Evolutionary conservation across 2,888 invertebrate genomes (phyloP), one percentile per base, ranked within the genome.

Genomic region (Chrysina gloriosa): DNA sequence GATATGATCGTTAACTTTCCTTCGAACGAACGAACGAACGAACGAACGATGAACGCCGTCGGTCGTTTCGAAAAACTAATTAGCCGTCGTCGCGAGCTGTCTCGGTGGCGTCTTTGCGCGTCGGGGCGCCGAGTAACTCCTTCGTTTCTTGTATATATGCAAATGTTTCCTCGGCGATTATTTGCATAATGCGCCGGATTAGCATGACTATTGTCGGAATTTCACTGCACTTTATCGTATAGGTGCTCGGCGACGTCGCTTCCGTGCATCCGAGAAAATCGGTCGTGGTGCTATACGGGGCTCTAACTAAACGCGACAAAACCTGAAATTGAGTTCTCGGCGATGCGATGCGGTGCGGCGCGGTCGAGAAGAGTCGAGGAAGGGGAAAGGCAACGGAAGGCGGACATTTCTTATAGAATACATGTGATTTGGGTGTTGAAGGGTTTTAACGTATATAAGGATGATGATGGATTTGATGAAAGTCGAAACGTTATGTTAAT

Each of bases 141-240:
- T 54, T 34, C 56, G 21, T 56, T 56, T 11, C 36, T 58, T 58
- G 58, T 58, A 58, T 58, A 25, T 58, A 58, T 58, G 58, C 42
- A 58, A 58, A 58, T 58, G 27, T 58, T 56, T 42, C 58, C 58
- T 11, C 52, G 52, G 23, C 42, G 58, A 58, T 58, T 58, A 58
- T 58, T 52, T 58, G 34, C 34, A 58, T 34, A 34, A 25, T 21
- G 25, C 42, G 21, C 27, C 6, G 27, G 58, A 58, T 58, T 58
- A 58, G 58, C 42, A 42, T 42, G 39, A 58, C 58, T 58, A 58
- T 58, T 58, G 58, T 58, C 11, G 42, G 14, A 14, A 34, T 42
- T 19, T 23, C 36, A 6, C 25, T 58, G 58, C 58, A 58, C 25
- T 58, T 39, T 56, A 56, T 56, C 19, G 56, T 56, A 56, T 39